A percentile compares a stretch with the other conserved stretches of the same genome.
Evolutionary conservation across 1,140 invertebrate species (phyloP).

Genomic region (Reticulitermes speratus): DNA sequence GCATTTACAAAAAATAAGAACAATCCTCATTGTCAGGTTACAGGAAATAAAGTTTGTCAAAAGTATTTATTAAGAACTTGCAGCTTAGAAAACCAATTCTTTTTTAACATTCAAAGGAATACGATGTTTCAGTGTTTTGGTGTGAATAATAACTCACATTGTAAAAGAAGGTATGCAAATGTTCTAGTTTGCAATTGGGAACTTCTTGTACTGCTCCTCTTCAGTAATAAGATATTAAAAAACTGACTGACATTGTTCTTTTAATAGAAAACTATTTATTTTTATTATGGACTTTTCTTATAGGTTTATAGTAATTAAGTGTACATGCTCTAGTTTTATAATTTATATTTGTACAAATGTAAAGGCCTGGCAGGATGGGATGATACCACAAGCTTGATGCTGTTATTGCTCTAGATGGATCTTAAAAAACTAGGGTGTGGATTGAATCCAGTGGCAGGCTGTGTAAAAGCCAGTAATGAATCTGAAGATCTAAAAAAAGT

Average conservation of each 20-base stretch:
- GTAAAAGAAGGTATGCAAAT: slow-evolving; percentile 17
- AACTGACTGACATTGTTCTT: background rate
- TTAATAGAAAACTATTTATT: too few relatives aligned
- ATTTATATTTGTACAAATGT: too few relatives aligned
- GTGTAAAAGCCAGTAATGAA: too few relatives aligned
- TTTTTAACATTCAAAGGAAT: background rate
- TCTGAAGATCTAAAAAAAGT: too few relatives aligned
- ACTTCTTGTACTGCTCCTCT: background rate
- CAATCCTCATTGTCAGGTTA: background rate
- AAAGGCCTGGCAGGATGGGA: too few relatives aligned
- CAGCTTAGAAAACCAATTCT: background rate
- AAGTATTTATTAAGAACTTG: slow-evolving; percentile 9
- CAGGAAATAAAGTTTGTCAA: background rate
- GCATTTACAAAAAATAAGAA: background rate
- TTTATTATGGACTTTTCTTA: too few relatives aligned
- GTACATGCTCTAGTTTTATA: too few relatives aligned
- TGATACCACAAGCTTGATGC: too few relatives aligned
- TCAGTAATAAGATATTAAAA: slow-evolving; percentile 18
- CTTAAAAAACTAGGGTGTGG: too few relatives aligned
- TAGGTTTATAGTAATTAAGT: too few relatives aligned
- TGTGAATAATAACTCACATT: background rate
- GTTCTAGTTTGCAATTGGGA: slow-evolving; percentile 26
- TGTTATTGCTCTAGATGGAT: too few relatives aligned
- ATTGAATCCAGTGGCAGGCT: too few relatives aligned
- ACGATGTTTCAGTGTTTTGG: background rate